phyloP scores from a whole-genome alignment of 2,113 vertebrate genomes.

The Abramis brama region DNA sequence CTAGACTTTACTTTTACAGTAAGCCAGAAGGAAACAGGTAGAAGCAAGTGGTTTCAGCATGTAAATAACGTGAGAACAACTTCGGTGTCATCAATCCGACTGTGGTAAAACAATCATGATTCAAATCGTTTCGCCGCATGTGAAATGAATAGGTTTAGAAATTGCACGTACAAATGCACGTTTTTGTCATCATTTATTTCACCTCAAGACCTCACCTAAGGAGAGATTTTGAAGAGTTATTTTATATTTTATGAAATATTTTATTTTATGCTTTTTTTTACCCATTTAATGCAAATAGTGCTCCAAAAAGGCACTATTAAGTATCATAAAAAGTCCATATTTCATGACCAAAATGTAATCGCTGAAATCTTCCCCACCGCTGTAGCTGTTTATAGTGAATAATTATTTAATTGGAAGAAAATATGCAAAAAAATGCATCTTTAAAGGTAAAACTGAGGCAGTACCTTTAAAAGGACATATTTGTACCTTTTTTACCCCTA shows the following conservation, averaged over 20 bases:
- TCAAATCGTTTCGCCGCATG: not conserved
- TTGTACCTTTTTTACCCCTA: no score
- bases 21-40: conserved; percentile 37
- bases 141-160: not conserved
- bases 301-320: not conserved
- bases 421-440: no score
- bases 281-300: not conserved
- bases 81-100: not conserved
- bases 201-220: not conserved
- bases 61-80: not conserved
- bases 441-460: no score
- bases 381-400: no score
- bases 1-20: conserved; percentile 27
- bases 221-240: not conserved
- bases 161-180: rapidly evolving
- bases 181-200: not conserved
- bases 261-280: not conserved
- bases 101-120: conserved; percentile 6
- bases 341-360: not conserved
- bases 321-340: not conserved
- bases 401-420: no score
- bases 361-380: no score
- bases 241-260: no score
- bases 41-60: conserved; percentile 3
- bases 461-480: no score